phyloP scores from a whole-genome alignment of 2,797 vertebrate genomes.

The Etheostoma nigrum region DNA sequence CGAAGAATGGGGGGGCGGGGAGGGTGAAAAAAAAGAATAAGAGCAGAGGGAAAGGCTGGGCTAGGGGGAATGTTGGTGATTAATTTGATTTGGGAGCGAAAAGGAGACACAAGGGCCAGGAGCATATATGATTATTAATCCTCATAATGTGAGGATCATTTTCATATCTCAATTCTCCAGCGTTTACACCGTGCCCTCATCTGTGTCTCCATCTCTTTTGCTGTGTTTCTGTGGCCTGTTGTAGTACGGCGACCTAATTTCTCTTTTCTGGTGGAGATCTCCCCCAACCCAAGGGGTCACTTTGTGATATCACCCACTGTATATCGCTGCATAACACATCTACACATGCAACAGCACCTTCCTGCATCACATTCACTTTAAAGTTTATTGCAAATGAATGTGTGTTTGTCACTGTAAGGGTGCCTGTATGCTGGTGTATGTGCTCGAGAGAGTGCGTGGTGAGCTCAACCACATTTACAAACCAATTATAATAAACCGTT shows the following conservation, averaged over 20 bases:
- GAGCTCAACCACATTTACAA: slow-evolving; percentile 75
- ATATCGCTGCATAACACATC: slow-evolving; percentile 17
- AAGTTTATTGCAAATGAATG: slow-evolving; percentile 42
- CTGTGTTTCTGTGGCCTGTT: slow-evolving; percentile 47
- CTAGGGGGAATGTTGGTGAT: slow-evolving; percentile 66
- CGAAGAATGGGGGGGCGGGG: slow-evolving; percentile 31
- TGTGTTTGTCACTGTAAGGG: slow-evolving; percentile 36
- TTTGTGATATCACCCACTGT: slow-evolving; percentile 43
- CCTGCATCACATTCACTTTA: slow-evolving; percentile 15
- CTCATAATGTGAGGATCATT: slow-evolving; percentile 78
- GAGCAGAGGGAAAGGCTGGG: slow-evolving; percentile 65
- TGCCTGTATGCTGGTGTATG: slow-evolving; percentile 47
- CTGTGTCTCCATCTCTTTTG: slow-evolving; percentile 36
- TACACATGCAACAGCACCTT: slow-evolving; percentile 29
- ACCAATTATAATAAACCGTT: slow-evolving; percentile 81
- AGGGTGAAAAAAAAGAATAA: slow-evolving; percentile 27
- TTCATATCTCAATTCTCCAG: slow-evolving; percentile 71
- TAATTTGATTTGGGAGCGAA: slow-evolving; percentile 75
- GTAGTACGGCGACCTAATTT: slow-evolving; percentile 61
- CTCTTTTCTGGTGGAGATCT: slow-evolving; percentile 44
- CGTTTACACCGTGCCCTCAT: slow-evolving; percentile 29
- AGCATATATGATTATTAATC: slow-evolving; percentile 80
- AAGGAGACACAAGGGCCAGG: slow-evolving; percentile 67
- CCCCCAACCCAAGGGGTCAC: slow-evolving; percentile 20
- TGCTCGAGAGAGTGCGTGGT: slow-evolving; percentile 55